Conservation (phyloP, 2,888 invertebrate genomes). For the Melieria crassipennis region DNA sequence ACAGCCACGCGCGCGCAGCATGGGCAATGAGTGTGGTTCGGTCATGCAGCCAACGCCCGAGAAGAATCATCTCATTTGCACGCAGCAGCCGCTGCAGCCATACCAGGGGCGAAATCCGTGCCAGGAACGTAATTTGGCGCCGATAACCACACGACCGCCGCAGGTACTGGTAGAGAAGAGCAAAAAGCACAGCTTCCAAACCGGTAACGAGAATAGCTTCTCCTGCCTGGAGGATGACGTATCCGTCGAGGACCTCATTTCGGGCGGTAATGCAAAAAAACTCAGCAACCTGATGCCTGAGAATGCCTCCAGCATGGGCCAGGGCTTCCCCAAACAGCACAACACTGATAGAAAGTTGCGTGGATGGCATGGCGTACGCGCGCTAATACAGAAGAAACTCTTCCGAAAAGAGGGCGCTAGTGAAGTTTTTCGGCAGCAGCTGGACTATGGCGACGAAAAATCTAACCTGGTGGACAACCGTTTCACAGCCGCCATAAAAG, state of each 20-base stretch:
- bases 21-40: constrained; percentile 43
- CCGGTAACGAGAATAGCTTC: constrained; percentile 60
- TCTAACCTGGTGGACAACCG: constrained; percentile 62
- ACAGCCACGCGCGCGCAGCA: constrained; percentile 50
- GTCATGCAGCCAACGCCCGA: constrained; percentile 46
- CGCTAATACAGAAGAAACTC: constrained; percentile 64
- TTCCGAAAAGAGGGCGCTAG: constrained; percentile 58
- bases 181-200: constrained; percentile 63
- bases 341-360: constrained; percentile 63
- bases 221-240: constrained; percentile 64
- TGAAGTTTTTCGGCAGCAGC: constrained; percentile 43
- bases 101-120: constrained; percentile 89
- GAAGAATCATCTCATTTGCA: constrained; percentile 63
- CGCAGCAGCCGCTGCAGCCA: constrained; percentile 76
- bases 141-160: constrained; percentile 50
- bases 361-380: constrained; percentile 65
- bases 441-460: constrained; percentile 57
- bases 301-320: constrained; percentile 51
- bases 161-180: constrained; percentile 62
- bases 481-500: constrained; percentile 45
- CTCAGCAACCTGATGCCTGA: constrained; percentile 41
- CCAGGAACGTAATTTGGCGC: constrained; percentile 76
- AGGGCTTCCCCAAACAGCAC: constrained; percentile 65
- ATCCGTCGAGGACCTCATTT: constrained; percentile 63
- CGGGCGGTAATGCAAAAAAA: constrained; percentile 49